Evolutionary conservation across 2,797 vertebrate genomes (phyloP), one percentile per base, ranked within the genome.

Genomic region (Heterohyrax brucei): DNA sequence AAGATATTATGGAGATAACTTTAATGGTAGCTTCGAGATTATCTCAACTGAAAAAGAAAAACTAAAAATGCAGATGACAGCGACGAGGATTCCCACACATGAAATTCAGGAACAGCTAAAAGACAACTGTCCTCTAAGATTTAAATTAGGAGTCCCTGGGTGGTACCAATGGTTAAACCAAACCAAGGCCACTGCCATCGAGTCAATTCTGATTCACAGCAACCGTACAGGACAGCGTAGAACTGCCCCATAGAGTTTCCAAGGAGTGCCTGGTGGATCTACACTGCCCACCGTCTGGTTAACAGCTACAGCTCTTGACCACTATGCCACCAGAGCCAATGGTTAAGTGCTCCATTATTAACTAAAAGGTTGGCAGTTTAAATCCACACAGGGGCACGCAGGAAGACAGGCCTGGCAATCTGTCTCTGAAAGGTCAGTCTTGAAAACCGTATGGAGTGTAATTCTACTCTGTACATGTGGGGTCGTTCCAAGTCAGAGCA

Each of bases 1-100:
- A 86, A 73, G 87, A 87, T 26, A 39, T 19, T 64, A 62, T 80
- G 46, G 73, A 77, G 72, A 13, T 89, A 44, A 85, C 82, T 95
- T 92, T 82, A 30, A 4, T 68, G 56, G 53, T 75, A 48, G n/a
- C 14, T 83, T 50, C 87, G 48, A 66, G 75, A 64, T 79, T 56
- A 75, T 33, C 46, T 89, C 77, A 82, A 70, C 12, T 62, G 85
- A 30, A 75, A 83, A 85, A 68, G 0, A 62, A 22, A 12, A 82
- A 33, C 53, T 75, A 79, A 5, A 1, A 19, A 68, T 13, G 9
- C 16, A 53, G 13, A 21, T 26, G 82, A 61, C 10, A 87, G 82
- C 12, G 61, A 26, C 22, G 21, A 76, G 19, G n/a, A 61, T 44
- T 10, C 10, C 18, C 4, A 39, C 2, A 12, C 10, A 19, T 5